phyloP scores from a whole-genome alignment of 2,113 vertebrate species.

The Zeus faber region DNA sequence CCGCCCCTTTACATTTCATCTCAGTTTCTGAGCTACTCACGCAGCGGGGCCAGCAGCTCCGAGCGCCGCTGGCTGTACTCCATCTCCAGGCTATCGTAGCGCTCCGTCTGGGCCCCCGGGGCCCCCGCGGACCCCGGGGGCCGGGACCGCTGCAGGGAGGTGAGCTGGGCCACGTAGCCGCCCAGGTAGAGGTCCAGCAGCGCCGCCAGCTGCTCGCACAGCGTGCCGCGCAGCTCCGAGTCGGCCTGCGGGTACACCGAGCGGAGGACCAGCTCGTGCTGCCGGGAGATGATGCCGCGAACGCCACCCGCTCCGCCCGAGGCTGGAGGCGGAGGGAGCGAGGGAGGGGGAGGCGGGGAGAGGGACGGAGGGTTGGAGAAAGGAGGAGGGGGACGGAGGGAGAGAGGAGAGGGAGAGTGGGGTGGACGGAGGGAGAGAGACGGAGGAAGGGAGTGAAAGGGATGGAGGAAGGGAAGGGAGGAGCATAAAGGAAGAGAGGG shows the following conservation, averaged over 20 bases:
- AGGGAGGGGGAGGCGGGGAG: too few relatives aligned
- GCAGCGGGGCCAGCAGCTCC: constrained; percentile 82
- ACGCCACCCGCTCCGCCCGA: constrained; percentile 72
- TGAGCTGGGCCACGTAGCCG: constrained; percentile 87
- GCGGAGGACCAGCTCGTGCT: constrained; percentile 85
- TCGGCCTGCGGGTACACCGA: constrained; percentile 87
- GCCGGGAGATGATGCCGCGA: constrained; percentile 75
- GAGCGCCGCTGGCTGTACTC: constrained; percentile 89
- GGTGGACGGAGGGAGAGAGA: neutral
- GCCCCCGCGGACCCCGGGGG: constrained; percentile 19
- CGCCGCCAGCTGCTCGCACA: constrained; percentile 89
- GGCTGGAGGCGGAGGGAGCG: constrained; percentile 65
- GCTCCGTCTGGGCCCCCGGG: constrained; percentile 75
- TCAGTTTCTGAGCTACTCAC: constrained; percentile 74
- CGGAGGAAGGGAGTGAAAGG: neutral
- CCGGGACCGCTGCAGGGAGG: constrained; percentile 77
- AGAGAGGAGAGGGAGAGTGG: neutral
- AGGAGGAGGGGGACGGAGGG: neutral
- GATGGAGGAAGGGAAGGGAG: neutral
- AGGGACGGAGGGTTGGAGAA: neutral
- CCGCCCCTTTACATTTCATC: too few relatives aligned
- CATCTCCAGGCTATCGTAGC: constrained; percentile 84
- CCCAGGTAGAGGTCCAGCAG: constrained; percentile 86
- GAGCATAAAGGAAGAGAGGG: neutral
- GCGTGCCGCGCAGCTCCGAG: constrained; percentile 78